phyloP scores from a whole-genome alignment of 2,888 invertebrate genomes.

The Melipona bicolor region DNA sequence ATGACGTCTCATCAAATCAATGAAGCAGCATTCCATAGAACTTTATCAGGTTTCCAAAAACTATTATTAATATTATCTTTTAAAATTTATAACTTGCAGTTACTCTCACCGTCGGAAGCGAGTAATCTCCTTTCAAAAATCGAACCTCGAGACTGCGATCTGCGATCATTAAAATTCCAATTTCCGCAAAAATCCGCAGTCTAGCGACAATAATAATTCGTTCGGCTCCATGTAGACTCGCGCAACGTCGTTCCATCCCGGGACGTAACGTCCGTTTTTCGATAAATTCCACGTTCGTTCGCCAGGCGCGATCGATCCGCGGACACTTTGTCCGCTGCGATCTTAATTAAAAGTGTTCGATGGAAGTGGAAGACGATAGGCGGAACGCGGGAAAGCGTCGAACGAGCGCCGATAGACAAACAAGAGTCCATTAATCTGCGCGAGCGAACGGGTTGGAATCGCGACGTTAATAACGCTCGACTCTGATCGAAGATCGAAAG shows the following conservation, averaged over 20 bases:
- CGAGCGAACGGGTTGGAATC: slow-evolving; percentile 25
- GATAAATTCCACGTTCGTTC: not conserved
- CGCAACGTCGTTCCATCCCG: not conserved
- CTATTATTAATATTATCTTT: no score
- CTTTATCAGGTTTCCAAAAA: no score
- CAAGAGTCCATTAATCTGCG: slow-evolving; percentile 52
- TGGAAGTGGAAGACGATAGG: slow-evolving; percentile 18
- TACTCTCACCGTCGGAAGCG: no score
- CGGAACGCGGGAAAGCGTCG: slow-evolving; percentile 12
- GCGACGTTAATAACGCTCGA: slow-evolving; percentile 50
- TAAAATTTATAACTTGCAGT: no score
- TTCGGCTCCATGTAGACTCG: not conserved
- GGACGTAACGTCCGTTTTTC: no score
- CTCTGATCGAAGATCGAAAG: slow-evolving; percentile 45
- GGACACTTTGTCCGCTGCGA: not conserved
- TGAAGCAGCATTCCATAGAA: no score
- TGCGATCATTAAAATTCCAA: no score
- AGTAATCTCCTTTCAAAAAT: no score
- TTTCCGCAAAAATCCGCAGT: no score
- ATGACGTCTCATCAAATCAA: no score
- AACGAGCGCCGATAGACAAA: slow-evolving; percentile 41
- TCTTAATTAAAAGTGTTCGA: slow-evolving; percentile 21
- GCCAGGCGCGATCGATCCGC: not conserved
- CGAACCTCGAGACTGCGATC: no score
- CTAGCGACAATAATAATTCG: not conserved